Base-by-base conservation (phyloP, 2,113 vertebrate species). In the Spea multiplicata region DNA sequence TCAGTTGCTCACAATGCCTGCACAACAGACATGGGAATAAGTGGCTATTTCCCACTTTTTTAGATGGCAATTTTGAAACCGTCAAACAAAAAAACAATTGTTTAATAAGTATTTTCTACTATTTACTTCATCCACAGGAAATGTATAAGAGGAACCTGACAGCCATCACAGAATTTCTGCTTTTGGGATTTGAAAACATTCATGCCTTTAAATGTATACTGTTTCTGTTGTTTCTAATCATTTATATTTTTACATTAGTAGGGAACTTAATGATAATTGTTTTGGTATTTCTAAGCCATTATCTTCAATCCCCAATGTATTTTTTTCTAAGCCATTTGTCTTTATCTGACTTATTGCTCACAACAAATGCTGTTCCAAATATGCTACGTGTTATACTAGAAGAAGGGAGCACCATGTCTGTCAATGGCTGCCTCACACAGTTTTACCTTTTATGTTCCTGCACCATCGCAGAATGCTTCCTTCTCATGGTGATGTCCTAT, bases 131-230 rank as follows among this genome's bases (percentile, higher is more conserved):
- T 52, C 50, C 50, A 7, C 50, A 52, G 50, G 50, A 52, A 7
- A 59, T n/a, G 12, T 46, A 3, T 47, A 52, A 4, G n/a, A 14
- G 44, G 47, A 81, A 76, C 61, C 50, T 64, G 13, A 81, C 74
- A 7, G 45, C 6, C 47, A 55, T 81, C 6, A 81, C 44, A 3
- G 73, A 81, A 70, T 76, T 81, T 64, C 46, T 73, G 17, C 68
- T 76, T 57, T 55, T 76, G 13, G 80, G 74, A 5, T 74, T 66
- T 52, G 5, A 65, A 17, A 65, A 50, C 17, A 8, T 48, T 5
- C n/a, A 74, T 16, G 30, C 8, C 46, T 65, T 65, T 12, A 75
- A 55, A 45, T 44, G 44, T 12, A 13, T 66, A 2, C 48, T 75
- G 1, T 75, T 75, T 5, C 8, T 53, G 44, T 5, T 75, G 6